Percentiles rank a stretch among this genome's conserved stretches.
Evolutionary conservation across 1,140 invertebrate genomes (phyloP).

Genomic region (Microplitis demolitor): DNA sequence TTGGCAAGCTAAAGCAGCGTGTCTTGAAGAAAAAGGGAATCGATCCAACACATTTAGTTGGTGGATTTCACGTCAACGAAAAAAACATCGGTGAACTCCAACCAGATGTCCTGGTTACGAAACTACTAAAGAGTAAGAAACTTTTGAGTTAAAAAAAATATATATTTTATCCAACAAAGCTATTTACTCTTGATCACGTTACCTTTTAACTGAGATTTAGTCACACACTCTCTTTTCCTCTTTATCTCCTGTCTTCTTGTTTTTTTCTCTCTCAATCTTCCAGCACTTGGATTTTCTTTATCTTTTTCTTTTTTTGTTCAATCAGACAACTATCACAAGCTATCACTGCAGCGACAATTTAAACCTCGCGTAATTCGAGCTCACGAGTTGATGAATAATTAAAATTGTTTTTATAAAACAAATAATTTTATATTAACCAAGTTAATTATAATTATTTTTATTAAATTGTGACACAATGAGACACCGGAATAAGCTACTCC

Average conservation of each 20-base stretch:
- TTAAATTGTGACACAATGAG: background rate
- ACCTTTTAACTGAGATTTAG: background rate
- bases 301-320: too few relatives aligned
- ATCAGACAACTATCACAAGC: too few relatives aligned
- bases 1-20: background rate
- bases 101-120: slow-evolving; percentile 9
- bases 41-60: slow-evolving; percentile 5
- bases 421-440: too few relatives aligned
- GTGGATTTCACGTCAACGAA: slow-evolving; percentile 2
- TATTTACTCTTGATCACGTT: background rate
- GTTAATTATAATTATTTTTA: too few relatives aligned
- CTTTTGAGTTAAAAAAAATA: background rate
- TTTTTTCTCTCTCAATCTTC: background rate
- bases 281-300: background rate
- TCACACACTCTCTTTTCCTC: slow-evolving; percentile 10
- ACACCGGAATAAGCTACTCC: background rate
- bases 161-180: background rate
- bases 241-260: background rate
- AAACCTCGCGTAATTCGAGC: too few relatives aligned
- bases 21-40: slow-evolving; percentile 9
- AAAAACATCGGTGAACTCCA: background rate
- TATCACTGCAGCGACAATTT: too few relatives aligned
- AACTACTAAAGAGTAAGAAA: background rate
- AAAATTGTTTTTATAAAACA: too few relatives aligned
- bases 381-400: too few relatives aligned